phyloP scores from a whole-genome alignment of 2,113 vertebrate genomes.

The Dicerorhinus sumatrensis region DNA sequence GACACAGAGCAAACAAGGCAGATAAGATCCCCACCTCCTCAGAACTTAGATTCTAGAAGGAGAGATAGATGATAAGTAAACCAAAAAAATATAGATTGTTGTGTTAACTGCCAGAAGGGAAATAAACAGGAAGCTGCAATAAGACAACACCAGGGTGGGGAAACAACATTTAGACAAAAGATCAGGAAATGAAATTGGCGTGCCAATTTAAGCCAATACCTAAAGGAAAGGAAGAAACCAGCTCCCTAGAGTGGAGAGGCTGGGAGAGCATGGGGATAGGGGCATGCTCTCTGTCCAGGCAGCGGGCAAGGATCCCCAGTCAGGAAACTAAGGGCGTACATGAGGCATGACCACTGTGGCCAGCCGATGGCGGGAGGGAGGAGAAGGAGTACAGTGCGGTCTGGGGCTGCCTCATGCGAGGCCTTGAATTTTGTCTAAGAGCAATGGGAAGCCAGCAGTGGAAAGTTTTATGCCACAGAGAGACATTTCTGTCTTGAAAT shows the following conservation, averaged over 20 bases:
- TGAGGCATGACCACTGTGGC: neutral
- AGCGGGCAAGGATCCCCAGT: neutral
- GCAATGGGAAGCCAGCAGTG: neutral
- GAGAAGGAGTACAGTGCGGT: too few relatives aligned
- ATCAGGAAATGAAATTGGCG: neutral
- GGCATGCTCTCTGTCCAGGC: too few relatives aligned
- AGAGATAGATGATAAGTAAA: neutral
- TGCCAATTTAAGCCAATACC: neutral
- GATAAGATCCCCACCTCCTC: neutral
- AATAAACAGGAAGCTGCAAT: neutral
- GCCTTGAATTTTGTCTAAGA: neutral
- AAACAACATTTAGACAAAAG: neutral
- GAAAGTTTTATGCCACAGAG: neutral
- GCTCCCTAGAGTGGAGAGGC: neutral
- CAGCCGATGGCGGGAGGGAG: fast-evolving
- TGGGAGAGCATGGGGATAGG: fast-evolving
- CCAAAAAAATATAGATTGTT: neutral
- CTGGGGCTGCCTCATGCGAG: neutral
- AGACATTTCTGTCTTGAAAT: neutral
- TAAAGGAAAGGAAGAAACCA: conserved; percentile 16
- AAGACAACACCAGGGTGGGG: neutral
- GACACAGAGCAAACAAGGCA: neutral
- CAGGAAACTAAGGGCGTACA: neutral
- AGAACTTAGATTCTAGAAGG: neutral
- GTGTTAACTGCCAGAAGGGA: neutral